A percentile compares a stretch with the other conserved stretches of the same genome.
Evolutionary conservation across 2,888 invertebrate genomes (phyloP).

Genomic region (Drosophila buzzatii): DNA sequence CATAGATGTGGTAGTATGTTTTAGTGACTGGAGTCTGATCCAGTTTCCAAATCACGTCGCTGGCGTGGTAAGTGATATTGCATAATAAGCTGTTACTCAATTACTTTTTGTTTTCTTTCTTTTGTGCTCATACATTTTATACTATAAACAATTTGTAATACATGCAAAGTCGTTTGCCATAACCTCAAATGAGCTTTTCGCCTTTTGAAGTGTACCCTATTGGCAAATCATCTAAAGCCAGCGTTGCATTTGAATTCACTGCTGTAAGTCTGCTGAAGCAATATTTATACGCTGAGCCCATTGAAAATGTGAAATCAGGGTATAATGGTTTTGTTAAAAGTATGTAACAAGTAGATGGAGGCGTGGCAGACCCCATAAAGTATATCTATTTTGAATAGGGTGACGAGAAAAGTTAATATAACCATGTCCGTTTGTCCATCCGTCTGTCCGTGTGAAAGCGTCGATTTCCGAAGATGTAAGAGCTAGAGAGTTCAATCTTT

Average conservation of each 20-base stretch:
- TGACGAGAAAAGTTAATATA: too few relatives aligned
- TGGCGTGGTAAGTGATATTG: constrained; percentile 66
- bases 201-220: constrained; percentile 68
- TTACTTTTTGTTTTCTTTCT: constrained; percentile 36
- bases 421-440: too few relatives aligned
- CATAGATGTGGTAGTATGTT: constrained; percentile 19
- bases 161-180: constrained; percentile 68
- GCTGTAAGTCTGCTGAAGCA: constrained; percentile 10
- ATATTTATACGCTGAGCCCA: too few relatives aligned
- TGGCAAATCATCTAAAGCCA: constrained; percentile 61
- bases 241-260: constrained; percentile 54
- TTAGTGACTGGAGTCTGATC: constrained; percentile 46
- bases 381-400: too few relatives aligned
- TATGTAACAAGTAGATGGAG: too few relatives aligned
- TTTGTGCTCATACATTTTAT: constrained; percentile 30
- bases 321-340: too few relatives aligned
- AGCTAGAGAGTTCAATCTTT: too few relatives aligned
- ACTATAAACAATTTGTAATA: constrained; percentile 50
- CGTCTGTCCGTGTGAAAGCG: too few relatives aligned
- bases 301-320: too few relatives aligned
- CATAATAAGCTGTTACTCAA: constrained; percentile 74
- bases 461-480: too few relatives aligned
- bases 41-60: constrained; percentile 75
- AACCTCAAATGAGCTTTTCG: constrained; percentile 49
- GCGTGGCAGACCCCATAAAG: too few relatives aligned